Evolutionary conservation across 2,888 invertebrate genomes (phyloP), one percentile per base, ranked within the genome.

Genomic region (Lycaena phlaeas): DNA sequence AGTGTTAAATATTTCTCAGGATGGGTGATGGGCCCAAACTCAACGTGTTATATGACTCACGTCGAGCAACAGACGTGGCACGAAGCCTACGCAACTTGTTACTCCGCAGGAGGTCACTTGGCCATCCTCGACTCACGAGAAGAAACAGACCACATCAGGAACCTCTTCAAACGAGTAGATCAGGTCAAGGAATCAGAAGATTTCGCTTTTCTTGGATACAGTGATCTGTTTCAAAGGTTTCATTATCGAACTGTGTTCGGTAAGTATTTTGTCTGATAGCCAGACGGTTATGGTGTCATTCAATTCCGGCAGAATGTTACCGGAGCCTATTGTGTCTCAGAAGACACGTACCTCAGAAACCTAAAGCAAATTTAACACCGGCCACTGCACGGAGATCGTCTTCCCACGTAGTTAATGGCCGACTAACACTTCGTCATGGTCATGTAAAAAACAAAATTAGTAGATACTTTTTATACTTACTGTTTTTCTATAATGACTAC

Each of bases 191-290:
- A 64, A 0, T n/a, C n/a, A n/a, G 56, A 53, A 5, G 59, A 63
- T 44, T 57, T 65, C 36, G 67, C 66, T 3, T 69, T 62, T 34
- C 38, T 69, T 12, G 68, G 68, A 3, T 69, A 59, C 38, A 66
- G 51, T 38, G 68, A 69, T 38, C 50, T 66, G 14, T 64, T 66
- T 40, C 57, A 59, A 39, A 49, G 49, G 22, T 56, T 60, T 37
- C 68, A 68, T 41, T 69, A 57, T 37, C 55, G 64, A 39, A 69
- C 69, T 36, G 52, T 69, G n/a, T 54, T 57, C 41, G 69, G 68
- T 67, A 50, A 48, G 44, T 11, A n/a, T n/a, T n/a, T n/a, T n/a
- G n/a, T n/a, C n/a, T n/a, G n/a, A n/a, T n/a, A n/a, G n/a, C n/a
- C n/a, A n/a, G n/a, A n/a, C n/a, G n/a, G n/a, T n/a, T n/a, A n/a